These are phyloP conservation scores for Chrysomela aeneicollis DNA, from an alignment of 2,888 invertebrate genomes.

Conservation along the genomic window DNA sequence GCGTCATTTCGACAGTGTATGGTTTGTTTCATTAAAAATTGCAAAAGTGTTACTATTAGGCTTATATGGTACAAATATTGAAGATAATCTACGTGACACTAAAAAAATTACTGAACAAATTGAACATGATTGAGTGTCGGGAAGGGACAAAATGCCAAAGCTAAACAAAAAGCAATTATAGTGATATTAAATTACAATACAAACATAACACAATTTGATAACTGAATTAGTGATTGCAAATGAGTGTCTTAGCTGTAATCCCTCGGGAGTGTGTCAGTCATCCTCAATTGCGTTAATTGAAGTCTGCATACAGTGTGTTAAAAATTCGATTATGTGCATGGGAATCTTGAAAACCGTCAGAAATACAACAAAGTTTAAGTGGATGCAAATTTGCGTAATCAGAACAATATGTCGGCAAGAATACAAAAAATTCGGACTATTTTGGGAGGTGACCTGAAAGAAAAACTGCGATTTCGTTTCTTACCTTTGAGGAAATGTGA, in stretches of 20 bases:
- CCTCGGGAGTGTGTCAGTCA: conserved; percentile 44
- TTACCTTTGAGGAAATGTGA: too few species aligned
- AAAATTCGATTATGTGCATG: too few species aligned
- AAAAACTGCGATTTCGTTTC: too few species aligned
- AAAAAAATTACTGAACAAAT: conserved; percentile 51
- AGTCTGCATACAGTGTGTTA: too few species aligned
- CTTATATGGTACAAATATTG: conserved; percentile 52
- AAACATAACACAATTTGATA: conserved; percentile 39
- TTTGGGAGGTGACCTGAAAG: too few species aligned
- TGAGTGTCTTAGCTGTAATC: conserved; percentile 59
- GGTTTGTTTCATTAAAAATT: conserved; percentile 44
- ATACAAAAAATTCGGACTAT: too few species aligned
- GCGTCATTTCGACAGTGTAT: conserved; percentile 38
- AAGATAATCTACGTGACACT: conserved; percentile 60
- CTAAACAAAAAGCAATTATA: conserved; percentile 52
- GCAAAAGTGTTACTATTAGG: conserved; percentile 51
- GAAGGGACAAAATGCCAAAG: conserved; percentile 54
- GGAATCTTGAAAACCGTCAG: too few species aligned
- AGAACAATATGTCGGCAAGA: too few species aligned
- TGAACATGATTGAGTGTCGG: conserved; percentile 43
- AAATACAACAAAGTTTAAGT: too few species aligned
- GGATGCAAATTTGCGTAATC: too few species aligned
- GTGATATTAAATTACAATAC: conserved; percentile 39
- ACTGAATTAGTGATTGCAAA: conserved; percentile 55
- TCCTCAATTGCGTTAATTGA: too few species aligned